phyloP scores from a whole-genome alignment of 30 jellyfish, hydroid and myxozoan species.

The Hydra vulgaris region DNA sequence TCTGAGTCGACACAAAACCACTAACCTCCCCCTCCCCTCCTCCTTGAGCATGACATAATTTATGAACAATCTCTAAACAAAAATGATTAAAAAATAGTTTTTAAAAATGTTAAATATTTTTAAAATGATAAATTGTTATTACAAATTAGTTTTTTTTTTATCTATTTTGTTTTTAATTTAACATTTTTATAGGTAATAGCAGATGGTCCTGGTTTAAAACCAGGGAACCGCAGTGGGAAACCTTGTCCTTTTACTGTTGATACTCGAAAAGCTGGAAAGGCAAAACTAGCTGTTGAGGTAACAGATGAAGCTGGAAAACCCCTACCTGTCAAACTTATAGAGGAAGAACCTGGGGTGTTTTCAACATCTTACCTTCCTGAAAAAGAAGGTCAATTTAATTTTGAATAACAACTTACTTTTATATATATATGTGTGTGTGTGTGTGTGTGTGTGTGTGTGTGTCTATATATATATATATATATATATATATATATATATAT shows the following conservation, averaged over 20 bases:
- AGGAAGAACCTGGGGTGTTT: conserved; percentile 89
- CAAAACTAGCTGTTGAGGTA: conserved; percentile 69
- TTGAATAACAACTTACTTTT: not conserved
- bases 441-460: not conserved
- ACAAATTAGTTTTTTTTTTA: too few relatives aligned
- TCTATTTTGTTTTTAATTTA: too few relatives aligned
- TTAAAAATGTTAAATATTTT: too few relatives aligned
- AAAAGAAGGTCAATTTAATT: conserved; percentile 67
- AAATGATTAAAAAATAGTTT: too few relatives aligned
- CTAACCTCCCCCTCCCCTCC: too few relatives aligned
- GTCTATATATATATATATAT: too few relatives aligned
- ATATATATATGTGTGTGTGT: too few relatives aligned
- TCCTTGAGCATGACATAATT: too few relatives aligned
- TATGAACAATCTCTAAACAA: too few relatives aligned
- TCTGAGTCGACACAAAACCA: too few relatives aligned
- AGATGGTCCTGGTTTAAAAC: conserved; percentile 94
- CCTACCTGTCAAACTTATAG: conserved; percentile 74
- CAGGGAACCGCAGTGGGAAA: conserved; percentile 93
- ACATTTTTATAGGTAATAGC: conserved; percentile 97
- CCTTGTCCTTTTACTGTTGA: conserved; percentile 86
- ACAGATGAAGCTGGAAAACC: conserved; percentile 90
- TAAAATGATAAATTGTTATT: too few relatives aligned
- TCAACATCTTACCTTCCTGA: conserved; percentile 70
- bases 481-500: too few relatives aligned
- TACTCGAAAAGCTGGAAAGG: conserved; percentile 93